Percentiles rank a stretch among this genome's conserved stretches.
Evolutionary conservation across 2,797 vertebrate species (phyloP).

Genomic region (Acrocephalus scirpaceus): DNA sequence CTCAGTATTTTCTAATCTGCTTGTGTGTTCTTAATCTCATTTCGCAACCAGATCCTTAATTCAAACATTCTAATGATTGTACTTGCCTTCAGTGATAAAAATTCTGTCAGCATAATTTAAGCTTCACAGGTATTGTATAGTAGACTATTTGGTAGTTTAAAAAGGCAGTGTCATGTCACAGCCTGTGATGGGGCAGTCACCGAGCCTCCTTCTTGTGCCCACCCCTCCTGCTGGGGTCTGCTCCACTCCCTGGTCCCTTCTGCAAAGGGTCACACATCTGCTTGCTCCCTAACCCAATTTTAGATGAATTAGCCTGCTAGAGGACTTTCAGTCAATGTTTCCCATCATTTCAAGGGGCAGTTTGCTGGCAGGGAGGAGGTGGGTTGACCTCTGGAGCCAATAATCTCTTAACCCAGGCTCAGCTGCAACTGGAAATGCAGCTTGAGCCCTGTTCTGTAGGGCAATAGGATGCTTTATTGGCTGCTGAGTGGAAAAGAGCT

Average conservation of each 20-base stretch:
- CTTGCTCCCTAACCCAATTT: neutral
- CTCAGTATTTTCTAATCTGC: constrained; percentile 53
- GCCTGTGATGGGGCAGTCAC: neutral
- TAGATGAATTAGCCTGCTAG: neutral
- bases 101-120: neutral
- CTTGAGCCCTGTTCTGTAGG: neutral
- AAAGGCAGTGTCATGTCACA: neutral
- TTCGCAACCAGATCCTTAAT: neutral
- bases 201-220: neutral
- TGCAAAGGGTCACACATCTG: neutral
- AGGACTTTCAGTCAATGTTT: neutral
- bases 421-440: neutral
- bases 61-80: neutral
- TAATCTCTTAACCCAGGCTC: neutral
- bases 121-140: neutral
- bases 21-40: constrained; percentile 52
- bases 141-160: neutral
- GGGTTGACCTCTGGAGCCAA: neutral
- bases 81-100: neutral
- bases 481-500: neutral
- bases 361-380: neutral
- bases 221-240: neutral
- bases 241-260: neutral
- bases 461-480: neutral
- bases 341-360: neutral